A percentile compares a stretch with the other conserved stretches of the same genome.
These are phyloP conservation scores for Drosophila setosimentum DNA, from an alignment of 2,888 invertebrate species.

Conservation along the genomic window DNA sequence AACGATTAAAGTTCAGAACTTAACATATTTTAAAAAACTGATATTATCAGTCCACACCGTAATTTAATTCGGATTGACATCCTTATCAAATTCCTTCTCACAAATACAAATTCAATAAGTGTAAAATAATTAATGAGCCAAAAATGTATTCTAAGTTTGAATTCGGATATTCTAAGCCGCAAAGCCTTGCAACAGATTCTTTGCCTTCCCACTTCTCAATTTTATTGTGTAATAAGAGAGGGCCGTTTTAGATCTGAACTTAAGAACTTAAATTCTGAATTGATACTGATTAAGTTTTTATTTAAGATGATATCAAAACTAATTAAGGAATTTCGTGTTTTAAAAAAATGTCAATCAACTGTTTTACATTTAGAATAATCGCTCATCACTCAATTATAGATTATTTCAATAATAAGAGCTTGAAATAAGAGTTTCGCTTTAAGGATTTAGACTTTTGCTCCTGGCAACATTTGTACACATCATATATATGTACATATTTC, in stretches of 20 bases:
- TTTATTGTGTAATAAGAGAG: neutral
- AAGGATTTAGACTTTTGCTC: no score
- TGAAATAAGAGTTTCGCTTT: neutral
- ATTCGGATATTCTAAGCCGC: neutral
- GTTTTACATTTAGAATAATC: neutral
- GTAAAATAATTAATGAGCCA: neutral
- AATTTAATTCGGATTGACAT: neutral
- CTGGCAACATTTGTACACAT: neutral
- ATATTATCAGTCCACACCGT: neutral
- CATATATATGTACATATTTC: neutral
- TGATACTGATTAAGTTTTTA: neutral
- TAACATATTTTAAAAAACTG: neutral
- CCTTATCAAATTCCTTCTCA: neutral
- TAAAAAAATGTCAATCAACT: neutral
- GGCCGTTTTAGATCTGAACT: neutral
- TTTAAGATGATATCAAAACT: no score
- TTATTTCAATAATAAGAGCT: fast-evolving
- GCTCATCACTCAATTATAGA: neutral
- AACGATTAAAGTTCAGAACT: neutral
- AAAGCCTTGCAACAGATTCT: neutral
- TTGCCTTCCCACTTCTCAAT: neutral
- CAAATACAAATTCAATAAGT: neutral
- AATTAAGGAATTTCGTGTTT: no score
- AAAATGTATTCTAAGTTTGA: neutral
- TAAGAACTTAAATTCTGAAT: no score